Evolutionary conservation across 1,140 invertebrate genomes (phyloP), one percentile per base, ranked within the genome.

Genomic region (Dendroctonus ponderosae): DNA sequence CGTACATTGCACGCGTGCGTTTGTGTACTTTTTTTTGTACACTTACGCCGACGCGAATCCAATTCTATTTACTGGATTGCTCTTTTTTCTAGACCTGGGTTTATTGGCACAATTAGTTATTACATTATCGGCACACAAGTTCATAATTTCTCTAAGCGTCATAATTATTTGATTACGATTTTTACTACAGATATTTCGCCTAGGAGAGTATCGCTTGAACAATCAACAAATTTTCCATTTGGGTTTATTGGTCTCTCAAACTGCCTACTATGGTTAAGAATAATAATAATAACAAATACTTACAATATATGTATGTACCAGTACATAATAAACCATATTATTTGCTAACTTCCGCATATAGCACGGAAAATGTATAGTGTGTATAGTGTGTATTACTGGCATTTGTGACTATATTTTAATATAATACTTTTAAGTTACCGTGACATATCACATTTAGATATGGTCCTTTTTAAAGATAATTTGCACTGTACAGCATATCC

Each of bases 371-470:
- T 26, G 26, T 26, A 26, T 26, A 26, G 3, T 26, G 26, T 26
- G 26, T 26, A 26, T 26, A 26, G 26, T 26, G 26, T 26, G 15
- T 65, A 46, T 65, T 58, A 58, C 14, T 58, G 40, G 37, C 50
- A 42, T 15, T 50, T 41, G 37, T 46, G 39, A 37, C 39, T 40
- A 42, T 54, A 52, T 15, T 51, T 40, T 56, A 11, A 38, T 67
- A 46, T 62, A 67, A 67, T 62, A 62, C 53, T 67, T 67, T 67
- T 40, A 58, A 60, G 49, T 65, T 66, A 60, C 49, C 57, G n/a
- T 44, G 56, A 43, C 65, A 60, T 66, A 67, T 67, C 66, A 67
- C 66, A 62, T 67, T 39, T 56, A 49, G 66, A 67, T 67, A 67
- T 67, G 59, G 66, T 67, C 66, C 42, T 67, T 67, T 59, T 62